A percentile compares a stretch with the other conserved stretches of the same genome.
phyloP scores from a whole-genome alignment of 2,113 vertebrate species.

The Raphicerus campestris region DNA sequence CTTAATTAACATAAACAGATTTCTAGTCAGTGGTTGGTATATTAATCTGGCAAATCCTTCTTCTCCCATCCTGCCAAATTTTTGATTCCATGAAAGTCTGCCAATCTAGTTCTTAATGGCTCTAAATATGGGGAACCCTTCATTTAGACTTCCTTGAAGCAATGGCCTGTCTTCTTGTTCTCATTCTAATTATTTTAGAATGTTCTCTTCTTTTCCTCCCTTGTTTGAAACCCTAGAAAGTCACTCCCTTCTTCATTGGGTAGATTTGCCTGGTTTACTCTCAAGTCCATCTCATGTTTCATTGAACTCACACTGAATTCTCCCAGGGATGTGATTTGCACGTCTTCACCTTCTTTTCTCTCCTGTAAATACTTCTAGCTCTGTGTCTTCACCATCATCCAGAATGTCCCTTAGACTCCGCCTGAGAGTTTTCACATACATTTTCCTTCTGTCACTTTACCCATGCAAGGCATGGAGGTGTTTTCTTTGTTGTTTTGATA shows the following conservation, averaged over 20 bases:
- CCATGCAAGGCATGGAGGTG: rapidly evolving
- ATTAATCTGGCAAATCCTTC: slow-evolving; percentile 63
- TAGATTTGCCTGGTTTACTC: background rate
- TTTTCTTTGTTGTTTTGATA: background rate
- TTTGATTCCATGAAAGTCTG: slow-evolving; percentile 47
- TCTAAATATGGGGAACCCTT: slow-evolving; percentile 32
- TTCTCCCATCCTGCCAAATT: slow-evolving; percentile 51
- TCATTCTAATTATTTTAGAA: background rate
- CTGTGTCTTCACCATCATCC: background rate
- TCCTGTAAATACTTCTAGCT: background rate
- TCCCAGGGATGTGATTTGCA: background rate
- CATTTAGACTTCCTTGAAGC: slow-evolving; percentile 14
- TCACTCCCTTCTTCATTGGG: background rate
- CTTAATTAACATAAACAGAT: slow-evolving; percentile 70
- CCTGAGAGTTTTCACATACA: background rate
- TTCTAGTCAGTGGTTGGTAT: slow-evolving; percentile 72
- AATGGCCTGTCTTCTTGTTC: background rate
- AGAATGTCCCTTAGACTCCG: background rate
- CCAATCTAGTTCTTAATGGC: slow-evolving; percentile 52
- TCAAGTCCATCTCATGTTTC: background rate
- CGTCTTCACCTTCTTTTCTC: background rate
- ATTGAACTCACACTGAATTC: background rate
- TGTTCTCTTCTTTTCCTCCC: background rate
- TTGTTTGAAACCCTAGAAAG: background rate
- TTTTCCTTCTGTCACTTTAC: background rate